These are phyloP conservation scores for Microplitis manilae DNA, from an alignment of 2,888 invertebrate species.

Conservation along the genomic window DNA sequence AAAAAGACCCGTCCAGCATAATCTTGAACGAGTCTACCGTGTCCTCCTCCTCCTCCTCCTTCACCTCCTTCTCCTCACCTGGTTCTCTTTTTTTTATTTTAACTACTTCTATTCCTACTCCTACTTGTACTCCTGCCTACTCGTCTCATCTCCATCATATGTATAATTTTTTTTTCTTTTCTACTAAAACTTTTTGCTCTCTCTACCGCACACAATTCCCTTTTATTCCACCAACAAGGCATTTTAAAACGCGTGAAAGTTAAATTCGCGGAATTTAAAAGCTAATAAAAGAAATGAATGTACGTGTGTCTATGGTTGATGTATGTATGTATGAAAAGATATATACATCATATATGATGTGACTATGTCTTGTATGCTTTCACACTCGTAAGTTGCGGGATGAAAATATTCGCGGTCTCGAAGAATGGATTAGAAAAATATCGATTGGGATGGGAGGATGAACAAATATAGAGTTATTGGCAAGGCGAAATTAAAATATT, in stretches of 20 bases:
- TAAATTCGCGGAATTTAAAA: conserved; percentile 26
- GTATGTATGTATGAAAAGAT: not conserved
- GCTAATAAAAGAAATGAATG: not conserved
- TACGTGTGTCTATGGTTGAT: not conserved
- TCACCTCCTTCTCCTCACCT: not conserved
- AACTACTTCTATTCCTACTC: not conserved
- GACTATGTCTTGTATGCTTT: not conserved
- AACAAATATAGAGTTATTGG: not conserved
- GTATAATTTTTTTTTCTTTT: conserved; percentile 21
- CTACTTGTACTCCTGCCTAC: not conserved
- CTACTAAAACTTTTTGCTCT: conserved; percentile 2
- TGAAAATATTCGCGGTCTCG: not conserved
- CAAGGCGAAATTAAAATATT: not conserved
- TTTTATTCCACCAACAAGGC: not conserved
- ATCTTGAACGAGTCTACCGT: conserved; percentile 59
- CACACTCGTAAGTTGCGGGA: not conserved
- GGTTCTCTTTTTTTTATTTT: conserved; percentile 12
- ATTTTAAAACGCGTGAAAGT: conserved; percentile 38
- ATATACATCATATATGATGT: not conserved
- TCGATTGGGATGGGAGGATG: too few relatives aligned
- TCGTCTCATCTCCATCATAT: not conserved
- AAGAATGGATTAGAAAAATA: too few relatives aligned
- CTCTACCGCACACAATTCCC: conserved; percentile 1
- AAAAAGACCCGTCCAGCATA: conserved; percentile 56
- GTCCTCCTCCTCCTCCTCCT: conserved; percentile 45